phyloP scores from a whole-genome alignment of 2,888 invertebrate genomes.

The Cryptosula pallasiana region DNA sequence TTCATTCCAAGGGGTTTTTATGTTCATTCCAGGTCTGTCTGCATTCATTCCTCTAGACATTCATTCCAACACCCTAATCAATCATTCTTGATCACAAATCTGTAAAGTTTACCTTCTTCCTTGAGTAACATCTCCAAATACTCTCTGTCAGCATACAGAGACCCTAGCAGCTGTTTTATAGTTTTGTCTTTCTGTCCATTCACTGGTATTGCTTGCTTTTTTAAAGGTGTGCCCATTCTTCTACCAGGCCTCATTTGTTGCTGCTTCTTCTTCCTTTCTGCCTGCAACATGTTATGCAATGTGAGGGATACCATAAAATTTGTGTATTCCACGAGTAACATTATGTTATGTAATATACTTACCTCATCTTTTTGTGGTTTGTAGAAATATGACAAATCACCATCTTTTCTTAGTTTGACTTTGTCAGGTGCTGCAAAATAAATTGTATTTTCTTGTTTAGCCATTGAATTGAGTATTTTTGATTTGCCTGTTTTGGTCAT shows the following conservation, averaged over 20 bases:
- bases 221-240: conserved; percentile 24
- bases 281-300: not conserved
- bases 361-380: conserved; percentile 29
- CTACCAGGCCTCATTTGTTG: conserved; percentile 26
- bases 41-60: too few relatives aligned
- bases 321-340: too few relatives aligned
- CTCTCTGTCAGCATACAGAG: conserved; percentile 72
- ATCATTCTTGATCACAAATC: too few relatives aligned
- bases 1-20: too few relatives aligned
- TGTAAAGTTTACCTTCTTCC: conserved; percentile 60
- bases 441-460: not conserved
- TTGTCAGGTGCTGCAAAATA: conserved; percentile 26
- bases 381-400: conserved; percentile 31
- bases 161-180: conserved; percentile 62
- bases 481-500: too few relatives aligned
- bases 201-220: conserved; percentile 26
- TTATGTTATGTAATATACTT: not conserved
- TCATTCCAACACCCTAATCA: too few relatives aligned
- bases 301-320: too few relatives aligned
- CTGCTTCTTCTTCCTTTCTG: conserved; percentile 26
- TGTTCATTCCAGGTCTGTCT: too few relatives aligned
- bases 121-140: conserved; percentile 73
- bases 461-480: too few relatives aligned
- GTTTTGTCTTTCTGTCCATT: conserved; percentile 35
- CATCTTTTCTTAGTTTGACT: conserved; percentile 30